Base-by-base conservation (phyloP, 2,797 vertebrate species). In the Tadarida brasiliensis region DNA sequence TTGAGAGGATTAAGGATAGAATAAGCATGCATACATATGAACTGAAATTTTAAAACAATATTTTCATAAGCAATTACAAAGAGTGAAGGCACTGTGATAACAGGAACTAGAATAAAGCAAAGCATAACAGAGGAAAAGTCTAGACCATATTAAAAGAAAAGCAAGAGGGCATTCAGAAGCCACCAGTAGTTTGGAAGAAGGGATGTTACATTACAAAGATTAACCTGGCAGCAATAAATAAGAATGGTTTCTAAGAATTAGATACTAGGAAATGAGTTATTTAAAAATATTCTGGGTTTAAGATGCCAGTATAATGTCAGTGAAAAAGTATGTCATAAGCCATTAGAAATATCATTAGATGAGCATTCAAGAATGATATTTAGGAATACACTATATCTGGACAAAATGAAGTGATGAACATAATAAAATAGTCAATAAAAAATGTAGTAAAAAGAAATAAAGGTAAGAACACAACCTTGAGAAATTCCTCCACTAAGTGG, bases 11-110 rank as follows among this genome's bases (percentile, higher is more conserved):
- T 26, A 68, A 93, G 67, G 15, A 73, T 47, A 16, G 4, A 71
- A 35, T 68, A 73, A 56, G 28, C 33, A 85, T 15, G 5, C 56
- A 39, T 70, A 70, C 51, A 20, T 35, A 77, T 14, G 28, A 28
- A 19, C n/a, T 35, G 20, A 93, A 33, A 49, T 89, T 84, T 80
- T 28, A 74, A 92, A 94, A 92, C 12, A n/a, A 84, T 14, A 71
- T 59, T 54, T 86, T 86, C 28, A 54, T 73, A 87, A 90, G 33
- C 44, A 91, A 9, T n/a, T 63, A 70, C 5, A 67, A 88, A 74
- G 35, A 65, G 4, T 49, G 26, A 56, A 92, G 20, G 7, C 10
- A 39, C 5, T 19, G 2, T 4, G 11, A 6, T 61, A 35, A 26
- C 17, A 44, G 7, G 3, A 54, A 49, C 39, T n/a, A 61, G 16